Conservation (phyloP, 2,113 vertebrate genomes). For the Antechinus stuartii region DNA sequence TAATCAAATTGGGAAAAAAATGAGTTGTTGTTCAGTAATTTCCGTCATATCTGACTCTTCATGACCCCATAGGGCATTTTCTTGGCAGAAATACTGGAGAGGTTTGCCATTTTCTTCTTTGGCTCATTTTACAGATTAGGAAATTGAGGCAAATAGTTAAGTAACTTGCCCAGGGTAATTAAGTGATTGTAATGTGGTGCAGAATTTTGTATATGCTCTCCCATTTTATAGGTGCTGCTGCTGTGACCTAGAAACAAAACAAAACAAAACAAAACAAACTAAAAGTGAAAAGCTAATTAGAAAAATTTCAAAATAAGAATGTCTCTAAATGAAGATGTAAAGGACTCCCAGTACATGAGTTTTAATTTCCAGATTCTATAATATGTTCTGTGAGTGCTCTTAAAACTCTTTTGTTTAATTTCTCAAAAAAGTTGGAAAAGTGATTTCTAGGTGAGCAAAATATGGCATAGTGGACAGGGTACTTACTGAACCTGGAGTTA, state of each 20-base stretch:
- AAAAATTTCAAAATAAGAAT: neutral
- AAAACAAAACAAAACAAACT: neutral
- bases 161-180: no score
- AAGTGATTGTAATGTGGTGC: neutral
- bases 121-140: no score
- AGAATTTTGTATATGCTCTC: neutral
- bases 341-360: neutral
- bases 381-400: neutral
- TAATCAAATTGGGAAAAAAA: no score
- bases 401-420: neutral
- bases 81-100: no score
- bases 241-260: neutral
- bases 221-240: neutral
- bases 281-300: neutral
- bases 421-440: neutral
- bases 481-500: neutral
- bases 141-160: no score
- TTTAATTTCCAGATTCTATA: neutral
- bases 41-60: no score
- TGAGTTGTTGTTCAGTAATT: no score
- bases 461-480: neutral
- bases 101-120: no score
- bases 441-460: neutral
- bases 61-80: no score
- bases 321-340: neutral